phyloP scores from a whole-genome alignment of 2,888 invertebrate genomes.

The Eupelmus urozonus region DNA sequence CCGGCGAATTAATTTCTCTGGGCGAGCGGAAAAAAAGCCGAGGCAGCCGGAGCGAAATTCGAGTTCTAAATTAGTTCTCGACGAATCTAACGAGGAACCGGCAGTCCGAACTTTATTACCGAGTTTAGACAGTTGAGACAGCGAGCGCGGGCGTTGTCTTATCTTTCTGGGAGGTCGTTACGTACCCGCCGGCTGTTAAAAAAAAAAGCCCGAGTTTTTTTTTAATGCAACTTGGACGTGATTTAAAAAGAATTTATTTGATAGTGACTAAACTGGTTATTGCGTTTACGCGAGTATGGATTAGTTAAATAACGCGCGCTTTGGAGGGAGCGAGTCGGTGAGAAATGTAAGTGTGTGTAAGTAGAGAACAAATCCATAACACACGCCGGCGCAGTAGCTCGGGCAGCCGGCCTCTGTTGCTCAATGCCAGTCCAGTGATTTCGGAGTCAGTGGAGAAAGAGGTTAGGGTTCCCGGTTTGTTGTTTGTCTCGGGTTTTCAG shows the following conservation, averaged over 20 bases:
- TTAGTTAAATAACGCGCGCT: slow-evolving; percentile 46
- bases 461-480: slow-evolving; percentile 33
- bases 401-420: slow-evolving; percentile 23
- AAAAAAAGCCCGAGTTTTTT: neutral
- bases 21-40: neutral
- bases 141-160: neutral
- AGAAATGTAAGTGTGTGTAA: neutral
- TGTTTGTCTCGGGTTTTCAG: too few species aligned
- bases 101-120: slow-evolving; percentile 41
- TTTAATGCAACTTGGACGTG: too few species aligned
- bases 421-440: slow-evolving; percentile 16
- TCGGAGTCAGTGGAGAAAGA: slow-evolving; percentile 5
- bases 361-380: slow-evolving; percentile 39
- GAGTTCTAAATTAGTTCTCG: slow-evolving; percentile 55
- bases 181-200: neutral
- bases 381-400: slow-evolving; percentile 57
- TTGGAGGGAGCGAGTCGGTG: neutral
- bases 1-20: slow-evolving; percentile 43
- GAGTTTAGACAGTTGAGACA: slow-evolving; percentile 12
- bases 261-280: too few species aligned
- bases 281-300: neutral
- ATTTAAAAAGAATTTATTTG: too few species aligned
- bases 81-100: slow-evolving; percentile 22
- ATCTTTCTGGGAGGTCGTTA: neutral
- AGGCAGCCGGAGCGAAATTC: slow-evolving; percentile 36